These are phyloP conservation scores for Neodon shergylaensis DNA, from an alignment of 2,113 vertebrate species.

Conservation along the genomic window DNA sequence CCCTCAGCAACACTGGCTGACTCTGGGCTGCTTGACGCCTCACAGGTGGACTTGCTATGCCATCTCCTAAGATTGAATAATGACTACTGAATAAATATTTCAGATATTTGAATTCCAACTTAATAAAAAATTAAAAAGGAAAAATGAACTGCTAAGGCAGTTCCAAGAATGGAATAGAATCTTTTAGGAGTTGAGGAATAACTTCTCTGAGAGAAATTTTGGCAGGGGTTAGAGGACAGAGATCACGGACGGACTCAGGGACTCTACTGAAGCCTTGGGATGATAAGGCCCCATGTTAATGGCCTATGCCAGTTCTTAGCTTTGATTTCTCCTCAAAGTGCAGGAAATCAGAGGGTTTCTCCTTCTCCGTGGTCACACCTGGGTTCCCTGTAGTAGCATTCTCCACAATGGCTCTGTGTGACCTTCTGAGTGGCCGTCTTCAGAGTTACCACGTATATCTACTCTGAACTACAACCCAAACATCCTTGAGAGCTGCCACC, in stretches of 20 bases:
- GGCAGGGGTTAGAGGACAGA: neutral
- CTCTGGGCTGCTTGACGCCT: neutral
- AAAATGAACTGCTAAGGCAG: neutral
- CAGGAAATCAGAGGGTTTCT: neutral
- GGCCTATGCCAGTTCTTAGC: no score
- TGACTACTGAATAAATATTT: constrained; percentile 44
- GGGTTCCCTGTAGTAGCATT: neutral
- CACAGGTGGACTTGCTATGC: neutral
- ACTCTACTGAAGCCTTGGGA: neutral
- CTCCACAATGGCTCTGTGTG: neutral
- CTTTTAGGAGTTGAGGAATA: neutral
- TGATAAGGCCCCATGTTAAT: neutral
- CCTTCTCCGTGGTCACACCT: neutral
- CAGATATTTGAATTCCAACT: constrained; percentile 37
- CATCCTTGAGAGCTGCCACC: neutral
- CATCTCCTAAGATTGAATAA: constrained; percentile 18
- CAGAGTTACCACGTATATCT: neutral
- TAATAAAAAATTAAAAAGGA: neutral
- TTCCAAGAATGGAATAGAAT: neutral
- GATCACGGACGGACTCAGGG: neutral
- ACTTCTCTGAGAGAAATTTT: neutral
- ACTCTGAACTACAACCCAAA: neutral
- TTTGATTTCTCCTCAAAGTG: neutral
- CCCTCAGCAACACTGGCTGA: neutral
- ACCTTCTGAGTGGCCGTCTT: neutral